Evolutionary conservation across 2,797 vertebrate species (phyloP).

Genomic region (Eulemur albifrons): DNA sequence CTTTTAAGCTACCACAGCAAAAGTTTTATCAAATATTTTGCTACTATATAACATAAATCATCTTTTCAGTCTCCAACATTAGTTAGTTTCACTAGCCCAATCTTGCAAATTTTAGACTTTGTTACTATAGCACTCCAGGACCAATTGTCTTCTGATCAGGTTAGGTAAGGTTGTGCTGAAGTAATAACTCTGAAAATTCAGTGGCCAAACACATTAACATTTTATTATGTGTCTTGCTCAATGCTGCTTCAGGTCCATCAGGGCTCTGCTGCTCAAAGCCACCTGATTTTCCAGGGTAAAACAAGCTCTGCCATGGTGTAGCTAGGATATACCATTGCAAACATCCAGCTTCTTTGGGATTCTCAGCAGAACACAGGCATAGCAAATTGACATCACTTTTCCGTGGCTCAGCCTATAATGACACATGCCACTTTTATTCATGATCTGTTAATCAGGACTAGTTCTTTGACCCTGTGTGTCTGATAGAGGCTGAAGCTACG

Average conservation of each 20-base stretch:
- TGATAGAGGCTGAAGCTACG: neutral
- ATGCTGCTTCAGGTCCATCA: neutral
- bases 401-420: neutral
- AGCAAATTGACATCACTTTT: neutral
- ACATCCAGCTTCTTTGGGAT: neutral
- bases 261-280: neutral
- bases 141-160: neutral
- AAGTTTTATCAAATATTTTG: neutral
- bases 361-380: neutral
- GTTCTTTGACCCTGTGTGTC: neutral
- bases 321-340: neutral
- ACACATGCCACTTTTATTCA: neutral
- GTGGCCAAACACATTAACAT: neutral
- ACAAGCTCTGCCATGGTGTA: neutral
- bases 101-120: neutral
- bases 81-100: neutral
- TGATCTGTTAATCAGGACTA: neutral
- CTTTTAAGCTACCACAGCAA: neutral
- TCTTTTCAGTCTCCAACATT: neutral
- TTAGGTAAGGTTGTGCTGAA: neutral
- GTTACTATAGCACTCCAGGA: neutral
- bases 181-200: neutral
- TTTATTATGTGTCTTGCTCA: neutral
- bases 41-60: neutral
- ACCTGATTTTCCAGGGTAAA: neutral